Base-by-base conservation (phyloP, 2,888 invertebrate species). In the Drosophila anomelani region DNA sequence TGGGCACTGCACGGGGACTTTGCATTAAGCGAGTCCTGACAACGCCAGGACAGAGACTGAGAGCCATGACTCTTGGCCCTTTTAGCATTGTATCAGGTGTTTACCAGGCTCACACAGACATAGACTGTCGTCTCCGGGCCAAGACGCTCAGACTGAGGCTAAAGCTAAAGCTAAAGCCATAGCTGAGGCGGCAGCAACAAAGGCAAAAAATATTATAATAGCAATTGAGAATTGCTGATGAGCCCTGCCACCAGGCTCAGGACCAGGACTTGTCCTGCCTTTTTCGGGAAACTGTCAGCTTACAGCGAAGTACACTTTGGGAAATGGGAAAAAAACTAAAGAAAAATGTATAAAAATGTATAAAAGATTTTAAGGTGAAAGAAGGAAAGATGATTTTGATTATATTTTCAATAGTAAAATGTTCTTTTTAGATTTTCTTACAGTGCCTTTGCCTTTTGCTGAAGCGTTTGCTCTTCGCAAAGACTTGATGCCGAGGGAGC, bases 161-260 rank as follows among this genome's bases (percentile, higher is more conserved):
- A 15, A 62, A 67, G 69, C 46, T 29, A 9, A 64, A 38, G 15
- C 26, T 46, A 9, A 15, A 46, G 26, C 46, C 26, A 9, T 53
- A 38, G 15, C 49, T 39, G 41, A 61, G 29, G 34, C 10, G 20
- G 41, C 56, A 56, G 39, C 64, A 66, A 64, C 72, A 49, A 71
- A 76, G 75, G 63, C 57, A 83, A 79, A 85, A 87, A 80, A 81
- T 81, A 88, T 88, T 88, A 85, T 88, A 86, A 88, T 86, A 85
- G 88, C 88, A 86, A 86, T 88, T 86, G 88, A 86, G 86, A 86
- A 88, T 86, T 85, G 81, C 81, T 88, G 86, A 86, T 86, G 88
- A 86, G 86, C 86, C 82, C 76, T 79, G 83, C 63, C 63, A 54
- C 53, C 49, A 71, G 71, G 61, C 54, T n/a, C 47, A 36, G 23